Evolutionary conservation across 2,888 invertebrate genomes (phyloP).

Genomic region (Trissonchulus sp.): DNA sequence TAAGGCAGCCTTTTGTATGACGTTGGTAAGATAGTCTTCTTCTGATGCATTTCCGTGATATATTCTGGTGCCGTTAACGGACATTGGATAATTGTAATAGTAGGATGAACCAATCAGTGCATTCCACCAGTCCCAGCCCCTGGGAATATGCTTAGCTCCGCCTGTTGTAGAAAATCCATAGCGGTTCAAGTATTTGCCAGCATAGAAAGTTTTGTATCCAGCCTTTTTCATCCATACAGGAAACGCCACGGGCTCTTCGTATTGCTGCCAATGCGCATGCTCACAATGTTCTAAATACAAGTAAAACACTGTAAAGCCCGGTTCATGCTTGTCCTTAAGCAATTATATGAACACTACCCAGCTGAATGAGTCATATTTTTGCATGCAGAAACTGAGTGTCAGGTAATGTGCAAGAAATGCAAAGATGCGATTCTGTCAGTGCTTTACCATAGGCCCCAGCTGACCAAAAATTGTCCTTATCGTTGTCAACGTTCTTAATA

Average conservation of each 20-base stretch:
- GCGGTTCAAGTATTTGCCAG: constrained; percentile 87
- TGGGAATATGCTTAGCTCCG: constrained; percentile 66
- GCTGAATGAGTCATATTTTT: no score
- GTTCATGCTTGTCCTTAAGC: no score
- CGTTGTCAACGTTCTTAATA: no score
- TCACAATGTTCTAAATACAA: neutral
- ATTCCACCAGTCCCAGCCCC: constrained; percentile 79
- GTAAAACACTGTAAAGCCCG: no score
- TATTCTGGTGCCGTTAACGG: constrained; percentile 68
- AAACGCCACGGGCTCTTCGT: constrained; percentile 68
- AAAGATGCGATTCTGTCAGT: no score
- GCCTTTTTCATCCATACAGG: constrained; percentile 59
- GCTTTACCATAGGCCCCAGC: no score
- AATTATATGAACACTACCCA: no score
- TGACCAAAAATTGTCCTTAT: no score
- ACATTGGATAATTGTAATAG: constrained; percentile 82
- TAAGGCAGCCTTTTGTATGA: neutral
- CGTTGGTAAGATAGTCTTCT: constrained; percentile 41
- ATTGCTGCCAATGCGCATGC: neutral
- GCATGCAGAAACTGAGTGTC: no score
- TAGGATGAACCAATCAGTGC: constrained; percentile 81
- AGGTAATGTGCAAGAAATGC: no score
- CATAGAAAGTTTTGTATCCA: constrained; percentile 76
- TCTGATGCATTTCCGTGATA: constrained; percentile 57
- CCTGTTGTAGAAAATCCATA: constrained; percentile 62